These are phyloP conservation scores for Ischnura elegans DNA, from an alignment of 2,888 invertebrate genomes.

Conservation along the genomic window DNA sequence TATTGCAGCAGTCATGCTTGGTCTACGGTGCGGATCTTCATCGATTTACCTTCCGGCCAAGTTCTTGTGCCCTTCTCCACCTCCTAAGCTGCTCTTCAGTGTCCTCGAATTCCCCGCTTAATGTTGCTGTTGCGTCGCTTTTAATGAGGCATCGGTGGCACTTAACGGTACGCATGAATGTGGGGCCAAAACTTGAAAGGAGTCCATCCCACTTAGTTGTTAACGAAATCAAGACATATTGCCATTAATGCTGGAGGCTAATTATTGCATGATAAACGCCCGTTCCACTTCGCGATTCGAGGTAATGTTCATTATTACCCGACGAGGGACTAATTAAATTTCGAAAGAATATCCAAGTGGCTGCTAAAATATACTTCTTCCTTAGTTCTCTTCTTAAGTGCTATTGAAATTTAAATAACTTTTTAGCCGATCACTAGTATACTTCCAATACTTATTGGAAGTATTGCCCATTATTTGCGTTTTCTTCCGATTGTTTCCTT, in stretches of 20 bases:
- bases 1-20: not conserved
- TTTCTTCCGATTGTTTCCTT: too few species aligned
- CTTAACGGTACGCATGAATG: not conserved
- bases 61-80: not conserved
- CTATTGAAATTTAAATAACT: too few species aligned
- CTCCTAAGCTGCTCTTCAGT: not conserved
- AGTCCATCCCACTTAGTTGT: not conserved
- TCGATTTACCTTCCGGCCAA: not conserved
- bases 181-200: not conserved
- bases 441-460: too few species aligned
- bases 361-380: too few species aligned
- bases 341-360: not conserved
- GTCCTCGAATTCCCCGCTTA: not conserved
- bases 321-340: not conserved
- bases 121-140: not conserved
- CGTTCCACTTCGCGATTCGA: not conserved
- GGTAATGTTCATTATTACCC: slow-evolving; percentile 34
- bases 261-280: not conserved
- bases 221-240: not conserved
- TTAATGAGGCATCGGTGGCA: slow-evolving; percentile 18
- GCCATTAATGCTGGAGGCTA: not conserved
- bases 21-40: not conserved
- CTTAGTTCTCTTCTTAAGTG: too few species aligned
- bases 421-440: too few species aligned
- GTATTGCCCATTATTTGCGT: too few species aligned